These are phyloP conservation scores for Myrmophylax atrothorax DNA, from an alignment of 2,113 vertebrate genomes.

Conservation along the genomic window DNA sequence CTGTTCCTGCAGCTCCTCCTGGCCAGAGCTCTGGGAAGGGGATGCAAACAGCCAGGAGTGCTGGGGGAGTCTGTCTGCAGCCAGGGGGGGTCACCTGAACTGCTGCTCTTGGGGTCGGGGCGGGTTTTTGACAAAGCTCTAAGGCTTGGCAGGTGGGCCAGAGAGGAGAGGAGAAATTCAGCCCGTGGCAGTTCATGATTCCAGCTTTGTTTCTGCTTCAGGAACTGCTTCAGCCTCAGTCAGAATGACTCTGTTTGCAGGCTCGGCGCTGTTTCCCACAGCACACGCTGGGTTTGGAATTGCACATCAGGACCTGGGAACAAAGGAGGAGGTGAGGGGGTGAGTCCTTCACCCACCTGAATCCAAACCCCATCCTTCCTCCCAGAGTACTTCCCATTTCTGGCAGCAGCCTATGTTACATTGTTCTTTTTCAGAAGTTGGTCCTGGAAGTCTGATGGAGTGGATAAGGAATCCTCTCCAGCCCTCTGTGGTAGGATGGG, in stretches of 20 bases:
- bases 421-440: neutral
- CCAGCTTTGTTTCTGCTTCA: neutral
- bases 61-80: neutral
- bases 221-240: neutral
- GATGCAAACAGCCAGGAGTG: neutral
- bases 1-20: neutral
- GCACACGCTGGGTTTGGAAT: neutral
- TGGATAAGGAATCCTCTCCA: neutral
- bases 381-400: neutral
- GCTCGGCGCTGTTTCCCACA: neutral
- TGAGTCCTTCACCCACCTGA: neutral
- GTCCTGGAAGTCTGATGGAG: neutral
- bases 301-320: neutral
- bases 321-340: neutral
- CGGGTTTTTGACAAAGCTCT: neutral
- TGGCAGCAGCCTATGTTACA: accelerated
- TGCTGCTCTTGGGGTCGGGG: neutral
- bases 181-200: neutral
- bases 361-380: neutral
- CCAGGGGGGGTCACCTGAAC: neutral
- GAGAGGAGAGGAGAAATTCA: neutral
- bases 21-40: neutral
- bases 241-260: neutral
- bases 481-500: neutral
- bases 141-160: neutral